Evolutionary conservation across 2,113 vertebrate genomes (phyloP), one percentile per base, ranked within the genome.

Genomic region (Limanda limanda): DNA sequence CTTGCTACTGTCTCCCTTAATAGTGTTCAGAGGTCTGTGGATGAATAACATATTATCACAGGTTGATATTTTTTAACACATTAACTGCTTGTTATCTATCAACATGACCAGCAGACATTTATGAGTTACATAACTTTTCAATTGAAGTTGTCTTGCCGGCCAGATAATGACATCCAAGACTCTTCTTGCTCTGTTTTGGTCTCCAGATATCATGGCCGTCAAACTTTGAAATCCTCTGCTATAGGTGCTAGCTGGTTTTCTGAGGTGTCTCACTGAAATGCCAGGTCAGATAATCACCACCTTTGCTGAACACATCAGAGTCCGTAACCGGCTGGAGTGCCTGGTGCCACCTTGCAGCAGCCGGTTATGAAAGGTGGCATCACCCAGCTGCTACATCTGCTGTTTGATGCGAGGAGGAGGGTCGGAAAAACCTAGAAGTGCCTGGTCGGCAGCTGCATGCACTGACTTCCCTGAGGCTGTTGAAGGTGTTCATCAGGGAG

Each of bases 401-500:
- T 67, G 72, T 76, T 81, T 76, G 68, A 74, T 74, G 81, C 60
- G 74, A 81, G 63, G 66, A 74, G 67, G 47, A 71, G 42, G 63
- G 70, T 24, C 42, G 79, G 59, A 83, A 83, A 83, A 83, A 76
- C 82, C 76, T 66, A 72, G 69, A 72, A 63, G 83, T 79, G 73
- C 51, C 68, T 54, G 79, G 71, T 85, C 78, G 63, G 78, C 89
- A 89, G 90, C 75, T 88, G 85, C 76, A 74, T 68, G 73, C 59
- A 1, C 69, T 15, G 68, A 79, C 31, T 74, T 83, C 87, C 88
- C 24, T n/a, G 83, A 88, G 79, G 86, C 81, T 64, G 85, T 81
- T 79, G 80, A 69, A 86, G 87, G 81, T 61, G 80, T 79, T 88
- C 87, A 84, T 82, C 82, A 61, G 80, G 87, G 83, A 89, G 52